Percentiles rank a stretch among this genome's conserved stretches.
phyloP scores from a whole-genome alignment of 2,113 vertebrate species.

The Dipodomys spectabilis region DNA sequence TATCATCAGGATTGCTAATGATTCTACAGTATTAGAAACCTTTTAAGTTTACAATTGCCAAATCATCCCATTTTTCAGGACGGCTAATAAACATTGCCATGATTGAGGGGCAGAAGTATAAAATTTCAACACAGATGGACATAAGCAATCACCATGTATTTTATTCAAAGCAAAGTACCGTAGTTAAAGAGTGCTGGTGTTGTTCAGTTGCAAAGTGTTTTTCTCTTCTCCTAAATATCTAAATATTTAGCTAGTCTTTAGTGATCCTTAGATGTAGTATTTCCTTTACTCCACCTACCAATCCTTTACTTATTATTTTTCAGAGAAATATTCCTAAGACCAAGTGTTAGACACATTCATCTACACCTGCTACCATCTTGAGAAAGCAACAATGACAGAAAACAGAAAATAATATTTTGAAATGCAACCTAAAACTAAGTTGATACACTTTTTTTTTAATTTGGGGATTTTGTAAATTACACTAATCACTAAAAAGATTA shows the following conservation, averaged over 20 bases:
- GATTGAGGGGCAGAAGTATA: neutral
- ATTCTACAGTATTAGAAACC: constrained; percentile 39
- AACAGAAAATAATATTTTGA: neutral
- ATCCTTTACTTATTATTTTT: neutral
- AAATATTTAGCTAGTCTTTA: neutral
- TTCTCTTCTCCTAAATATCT: neutral
- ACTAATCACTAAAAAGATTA: too few relatives aligned
- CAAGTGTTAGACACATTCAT: fast-evolving
- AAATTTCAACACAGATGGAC: neutral
- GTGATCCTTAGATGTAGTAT: neutral
- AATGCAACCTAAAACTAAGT: neutral
- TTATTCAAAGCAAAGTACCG: constrained; percentile 10
- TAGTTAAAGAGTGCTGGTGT: neutral
- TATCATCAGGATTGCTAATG: neutral
- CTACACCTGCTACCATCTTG: fast-evolving
- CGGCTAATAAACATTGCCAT: neutral
- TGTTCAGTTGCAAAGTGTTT: neutral
- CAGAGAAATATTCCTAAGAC: neutral
- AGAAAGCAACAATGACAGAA: neutral
- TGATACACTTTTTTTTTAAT: neutral
- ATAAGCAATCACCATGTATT: neutral
- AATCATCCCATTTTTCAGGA: constrained; percentile 55
- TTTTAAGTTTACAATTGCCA: constrained; percentile 66
- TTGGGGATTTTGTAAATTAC: neutral
- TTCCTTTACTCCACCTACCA: neutral